Evolutionary conservation across 2,113 vertebrate genomes (phyloP).

Genomic region (Pelvicachromis taeniatus): DNA sequence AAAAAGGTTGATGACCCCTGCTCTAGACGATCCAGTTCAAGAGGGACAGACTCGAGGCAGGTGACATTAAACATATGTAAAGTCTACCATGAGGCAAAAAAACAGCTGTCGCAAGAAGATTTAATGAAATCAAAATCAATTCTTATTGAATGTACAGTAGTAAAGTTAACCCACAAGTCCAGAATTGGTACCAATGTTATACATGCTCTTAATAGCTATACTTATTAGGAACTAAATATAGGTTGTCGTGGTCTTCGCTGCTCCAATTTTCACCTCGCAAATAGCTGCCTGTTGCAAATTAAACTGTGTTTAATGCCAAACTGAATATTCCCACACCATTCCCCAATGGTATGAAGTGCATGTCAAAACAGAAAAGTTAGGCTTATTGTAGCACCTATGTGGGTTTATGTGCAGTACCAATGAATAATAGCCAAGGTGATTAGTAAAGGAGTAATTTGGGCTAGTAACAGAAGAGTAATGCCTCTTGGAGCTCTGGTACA

Average conservation of each 20-base stretch:
- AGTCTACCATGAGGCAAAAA: not conserved
- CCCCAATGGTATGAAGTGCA: not conserved
- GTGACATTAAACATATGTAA: not conserved
- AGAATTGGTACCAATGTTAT: not conserved
- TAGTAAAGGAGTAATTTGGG: too few relatives aligned
- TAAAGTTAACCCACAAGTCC: not conserved
- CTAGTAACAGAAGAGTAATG: too few relatives aligned
- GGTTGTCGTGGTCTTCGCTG: not conserved
- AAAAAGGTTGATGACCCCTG: too few relatives aligned
- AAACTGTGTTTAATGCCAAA: not conserved
- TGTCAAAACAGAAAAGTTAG: not conserved
- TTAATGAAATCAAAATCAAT: too few relatives aligned
- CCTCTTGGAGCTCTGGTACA: too few relatives aligned
- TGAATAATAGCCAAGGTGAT: too few relatives aligned
- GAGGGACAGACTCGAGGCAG: rapidly evolving
- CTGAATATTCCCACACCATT: not conserved
- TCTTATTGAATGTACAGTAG: not conserved
- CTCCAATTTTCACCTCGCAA: not conserved
- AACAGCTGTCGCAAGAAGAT: not conserved
- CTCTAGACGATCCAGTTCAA: not conserved
- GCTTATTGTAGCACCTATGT: too few relatives aligned
- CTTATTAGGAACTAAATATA: not conserved
- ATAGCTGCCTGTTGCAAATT: not conserved
- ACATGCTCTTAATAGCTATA: not conserved
- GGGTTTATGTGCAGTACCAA: too few relatives aligned